phyloP scores from a whole-genome alignment of 2,888 invertebrate species.

The Crepidodera aurea region DNA sequence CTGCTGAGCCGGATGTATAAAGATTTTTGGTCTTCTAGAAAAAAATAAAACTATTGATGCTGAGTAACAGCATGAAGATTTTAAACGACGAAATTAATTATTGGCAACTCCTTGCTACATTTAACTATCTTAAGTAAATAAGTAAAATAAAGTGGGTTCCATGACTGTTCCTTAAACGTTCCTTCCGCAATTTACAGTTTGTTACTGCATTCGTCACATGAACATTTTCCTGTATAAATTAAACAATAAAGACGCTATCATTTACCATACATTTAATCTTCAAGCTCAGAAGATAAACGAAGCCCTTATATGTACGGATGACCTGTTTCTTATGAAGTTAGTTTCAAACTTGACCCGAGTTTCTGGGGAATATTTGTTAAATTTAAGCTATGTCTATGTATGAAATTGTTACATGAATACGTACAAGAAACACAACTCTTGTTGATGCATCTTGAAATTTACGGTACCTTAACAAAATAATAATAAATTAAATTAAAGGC shows the following conservation, averaged over 20 bases:
- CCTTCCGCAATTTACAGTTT: too few species aligned
- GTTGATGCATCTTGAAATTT: conserved; percentile 5
- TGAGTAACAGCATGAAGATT: too few species aligned
- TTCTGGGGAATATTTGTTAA: conserved; percentile 13
- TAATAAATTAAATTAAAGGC: not conserved
- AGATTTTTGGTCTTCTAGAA: too few species aligned
- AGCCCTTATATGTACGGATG: conserved; percentile 24
- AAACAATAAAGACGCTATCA: conserved; percentile 1
- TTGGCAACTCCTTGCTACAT: too few species aligned
- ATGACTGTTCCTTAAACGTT: too few species aligned
- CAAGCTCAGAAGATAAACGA: conserved; percentile 20
- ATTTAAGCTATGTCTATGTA: not conserved
- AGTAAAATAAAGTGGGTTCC: too few species aligned
- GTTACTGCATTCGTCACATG: too few species aligned
- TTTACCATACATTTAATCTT: conserved; percentile 1
- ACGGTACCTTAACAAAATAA: not conserved
- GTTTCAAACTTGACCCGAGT: conserved; percentile 20
- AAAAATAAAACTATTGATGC: too few species aligned
- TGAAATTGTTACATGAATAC: conserved; percentile 16
- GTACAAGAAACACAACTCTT: not conserved
- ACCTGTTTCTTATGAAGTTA: conserved; percentile 27
- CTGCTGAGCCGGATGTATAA: too few species aligned
- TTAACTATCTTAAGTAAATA: too few species aligned
- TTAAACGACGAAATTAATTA: too few species aligned
- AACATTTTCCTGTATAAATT: too few species aligned